phyloP scores from a whole-genome alignment of 1,140 invertebrate genomes.

The Anastrepha obliqua region DNA sequence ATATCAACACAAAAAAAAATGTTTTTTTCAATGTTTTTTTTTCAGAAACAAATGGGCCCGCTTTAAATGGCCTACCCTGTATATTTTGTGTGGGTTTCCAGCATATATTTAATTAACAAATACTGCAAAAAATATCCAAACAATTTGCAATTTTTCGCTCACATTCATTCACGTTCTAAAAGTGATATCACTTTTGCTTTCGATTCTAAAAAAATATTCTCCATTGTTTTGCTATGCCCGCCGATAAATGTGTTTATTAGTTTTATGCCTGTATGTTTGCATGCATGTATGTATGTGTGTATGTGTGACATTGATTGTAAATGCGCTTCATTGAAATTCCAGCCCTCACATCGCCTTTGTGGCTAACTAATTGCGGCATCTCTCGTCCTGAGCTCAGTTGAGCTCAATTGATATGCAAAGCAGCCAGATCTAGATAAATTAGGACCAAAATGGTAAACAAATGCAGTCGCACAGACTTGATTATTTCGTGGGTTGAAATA shows the following conservation, averaged over 20 bases:
- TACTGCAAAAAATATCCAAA: too few species aligned
- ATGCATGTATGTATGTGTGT: slow-evolving; percentile 17
- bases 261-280: neutral
- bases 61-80: too few species aligned
- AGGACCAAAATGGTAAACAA: slow-evolving; percentile 22
- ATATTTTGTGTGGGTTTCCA: too few species aligned
- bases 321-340: slow-evolving; percentile 30
- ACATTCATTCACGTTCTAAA: too few species aligned
- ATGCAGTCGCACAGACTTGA: neutral
- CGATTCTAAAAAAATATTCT: too few species aligned
- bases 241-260: neutral
- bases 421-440: slow-evolving; percentile 38
- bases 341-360: slow-evolving; percentile 4
- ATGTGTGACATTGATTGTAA: neutral
- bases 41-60: too few species aligned
- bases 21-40: too few species aligned
- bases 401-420: slow-evolving; percentile 29
- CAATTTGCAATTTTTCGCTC: too few species aligned
- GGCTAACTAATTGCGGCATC: neutral
- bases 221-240: neutral
- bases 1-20: too few species aligned
- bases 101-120: too few species aligned
- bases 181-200: neutral
- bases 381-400: neutral
- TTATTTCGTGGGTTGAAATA: neutral